Percentiles rank a stretch among this genome's conserved stretches.
Conservation (phyloP, 2,113 vertebrate genomes). For the Mus spicilegus region DNA sequence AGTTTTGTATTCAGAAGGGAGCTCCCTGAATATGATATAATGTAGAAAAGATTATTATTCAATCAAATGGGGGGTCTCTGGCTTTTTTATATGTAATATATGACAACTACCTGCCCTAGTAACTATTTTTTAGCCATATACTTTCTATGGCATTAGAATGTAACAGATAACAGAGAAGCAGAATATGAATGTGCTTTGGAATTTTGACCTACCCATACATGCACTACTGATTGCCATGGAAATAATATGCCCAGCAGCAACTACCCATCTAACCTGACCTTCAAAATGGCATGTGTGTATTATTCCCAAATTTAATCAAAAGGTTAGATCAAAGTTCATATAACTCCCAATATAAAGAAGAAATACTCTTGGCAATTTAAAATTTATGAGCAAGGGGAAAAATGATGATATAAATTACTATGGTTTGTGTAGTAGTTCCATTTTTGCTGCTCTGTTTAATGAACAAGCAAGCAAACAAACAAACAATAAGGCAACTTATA, state of each 20-base stretch:
- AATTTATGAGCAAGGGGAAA: background rate
- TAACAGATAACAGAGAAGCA: background rate
- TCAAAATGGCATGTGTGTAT: background rate
- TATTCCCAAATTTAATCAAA: constrained; percentile 14
- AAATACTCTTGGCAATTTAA: background rate
- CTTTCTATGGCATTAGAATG: background rate
- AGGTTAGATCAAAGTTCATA: background rate
- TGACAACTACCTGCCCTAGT: background rate
- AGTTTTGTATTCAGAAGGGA: constrained; percentile 28
- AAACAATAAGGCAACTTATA: background rate
- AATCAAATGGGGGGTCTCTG: background rate
- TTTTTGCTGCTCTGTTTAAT: background rate
- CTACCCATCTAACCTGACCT: background rate
- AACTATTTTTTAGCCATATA: background rate
- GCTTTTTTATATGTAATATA: background rate
- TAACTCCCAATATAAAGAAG: background rate
- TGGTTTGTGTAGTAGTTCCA: background rate
- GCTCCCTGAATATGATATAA: background rate
- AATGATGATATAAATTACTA: background rate
- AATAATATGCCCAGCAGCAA: background rate
- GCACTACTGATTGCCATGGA: background rate
- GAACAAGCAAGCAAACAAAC: background rate
- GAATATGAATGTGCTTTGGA: background rate
- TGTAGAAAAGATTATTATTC: background rate
- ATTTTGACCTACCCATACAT: background rate